Conservation (phyloP, 2,113 vertebrate species). For the Thinocorus orbignyianus region DNA sequence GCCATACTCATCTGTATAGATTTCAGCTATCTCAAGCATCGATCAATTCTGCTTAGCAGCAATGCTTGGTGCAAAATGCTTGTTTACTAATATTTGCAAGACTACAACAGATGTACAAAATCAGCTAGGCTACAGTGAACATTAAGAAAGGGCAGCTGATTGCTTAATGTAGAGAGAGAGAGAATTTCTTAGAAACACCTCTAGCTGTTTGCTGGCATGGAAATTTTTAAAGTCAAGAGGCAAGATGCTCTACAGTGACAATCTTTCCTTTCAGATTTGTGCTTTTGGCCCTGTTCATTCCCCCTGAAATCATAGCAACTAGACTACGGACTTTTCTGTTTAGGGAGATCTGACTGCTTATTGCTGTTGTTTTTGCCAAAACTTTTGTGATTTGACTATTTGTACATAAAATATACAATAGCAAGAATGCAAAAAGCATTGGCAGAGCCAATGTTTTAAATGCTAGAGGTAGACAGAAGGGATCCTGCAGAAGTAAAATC, state of each 20-base stretch:
- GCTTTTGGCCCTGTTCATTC: background rate
- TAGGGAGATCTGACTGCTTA: background rate
- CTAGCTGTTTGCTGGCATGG: background rate
- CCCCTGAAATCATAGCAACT: background rate
- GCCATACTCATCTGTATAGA: background rate
- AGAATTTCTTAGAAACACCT: constrained; percentile 10
- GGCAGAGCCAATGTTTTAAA: background rate
- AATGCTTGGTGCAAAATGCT: background rate
- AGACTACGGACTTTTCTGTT: background rate
- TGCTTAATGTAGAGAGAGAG: constrained; percentile 1
- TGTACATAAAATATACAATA: background rate
- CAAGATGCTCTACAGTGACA: background rate
- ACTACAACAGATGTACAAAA: constrained; percentile 58
- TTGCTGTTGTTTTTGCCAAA: background rate
- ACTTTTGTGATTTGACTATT: background rate
- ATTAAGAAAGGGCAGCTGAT: constrained; percentile 49
- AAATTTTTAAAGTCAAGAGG: background rate
- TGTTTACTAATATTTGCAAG: constrained; percentile 62
- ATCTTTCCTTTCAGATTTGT: background rate
- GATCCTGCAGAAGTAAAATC: background rate
- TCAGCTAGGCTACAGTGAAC: constrained; percentile 41
- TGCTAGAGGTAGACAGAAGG: background rate
- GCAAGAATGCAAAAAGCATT: background rate
- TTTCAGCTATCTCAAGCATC: background rate
- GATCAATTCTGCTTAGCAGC: constrained; percentile 5